These are phyloP conservation scores for Anguilla japonica DNA, from an alignment of 2,113 vertebrate species.

Conservation along the genomic window DNA sequence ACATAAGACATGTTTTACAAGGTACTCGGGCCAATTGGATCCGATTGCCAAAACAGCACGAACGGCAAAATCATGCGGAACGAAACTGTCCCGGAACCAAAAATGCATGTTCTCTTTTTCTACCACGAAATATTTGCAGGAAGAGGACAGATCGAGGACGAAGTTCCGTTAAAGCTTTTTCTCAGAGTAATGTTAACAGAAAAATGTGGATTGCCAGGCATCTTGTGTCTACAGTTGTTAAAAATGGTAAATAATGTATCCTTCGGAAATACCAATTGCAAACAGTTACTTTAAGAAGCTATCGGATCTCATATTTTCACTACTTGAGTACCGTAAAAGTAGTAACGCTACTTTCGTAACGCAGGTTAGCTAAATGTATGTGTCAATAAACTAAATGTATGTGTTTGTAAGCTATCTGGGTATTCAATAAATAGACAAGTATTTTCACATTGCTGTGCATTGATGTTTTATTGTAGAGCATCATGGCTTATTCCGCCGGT, in stretches of 20 bases:
- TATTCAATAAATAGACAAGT: neutral
- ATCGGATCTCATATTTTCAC: neutral
- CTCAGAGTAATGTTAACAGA: conserved; percentile 8
- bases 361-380: neutral
- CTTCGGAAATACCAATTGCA: neutral
- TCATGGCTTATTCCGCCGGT: conserved; percentile 47
- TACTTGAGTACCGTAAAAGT: neutral
- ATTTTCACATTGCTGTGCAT: neutral
- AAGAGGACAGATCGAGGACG: conserved; percentile 39
- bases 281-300: neutral
- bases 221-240: conserved; percentile 48
- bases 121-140: conserved; percentile 16
- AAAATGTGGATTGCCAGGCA: conserved; percentile 61
- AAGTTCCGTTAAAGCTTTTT: neutral
- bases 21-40: too few species aligned
- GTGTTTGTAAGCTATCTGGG: neutral
- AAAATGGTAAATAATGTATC: conserved; percentile 50
- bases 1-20: too few species aligned
- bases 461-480: conserved; percentile 37
- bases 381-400: too few species aligned
- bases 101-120: neutral
- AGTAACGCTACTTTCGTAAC: neutral
- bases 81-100: conserved; percentile 49
- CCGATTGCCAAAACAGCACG: neutral
- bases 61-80: conserved; percentile 1